phyloP scores from a whole-genome alignment of 2,888 invertebrate species.

The Tupiocoris notatus region DNA sequence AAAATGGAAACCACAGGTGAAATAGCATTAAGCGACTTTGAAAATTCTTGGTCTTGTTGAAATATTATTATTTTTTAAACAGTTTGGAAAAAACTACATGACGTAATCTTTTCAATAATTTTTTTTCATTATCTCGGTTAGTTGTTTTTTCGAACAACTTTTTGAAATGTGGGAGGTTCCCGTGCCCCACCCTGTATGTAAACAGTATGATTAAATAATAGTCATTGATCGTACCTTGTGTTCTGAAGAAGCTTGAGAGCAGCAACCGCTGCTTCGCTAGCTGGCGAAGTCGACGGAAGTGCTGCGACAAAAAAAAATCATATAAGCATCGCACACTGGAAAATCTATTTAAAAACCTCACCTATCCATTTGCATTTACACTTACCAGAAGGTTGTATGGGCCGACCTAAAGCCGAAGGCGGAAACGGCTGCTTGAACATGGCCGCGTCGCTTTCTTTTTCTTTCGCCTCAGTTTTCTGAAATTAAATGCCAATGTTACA shows the following conservation, averaged over 20 bases:
- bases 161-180: too few species aligned
- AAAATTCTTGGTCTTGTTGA: not conserved
- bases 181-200: too few species aligned
- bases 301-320: not conserved
- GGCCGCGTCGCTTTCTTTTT: conserved; percentile 5
- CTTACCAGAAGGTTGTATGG: conserved; percentile 20
- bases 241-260: conserved; percentile 26
- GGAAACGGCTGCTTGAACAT: conserved; percentile 18
- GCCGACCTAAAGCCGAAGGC: not conserved
- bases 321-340: too few species aligned
- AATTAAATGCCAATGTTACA: not conserved
- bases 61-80: too few species aligned
- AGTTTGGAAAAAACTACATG: too few species aligned
- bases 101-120: too few species aligned
- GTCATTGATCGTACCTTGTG: too few species aligned
- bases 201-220: too few species aligned
- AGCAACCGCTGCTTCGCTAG: conserved; percentile 31
- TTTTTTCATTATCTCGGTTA: too few species aligned
- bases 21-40: too few species aligned
- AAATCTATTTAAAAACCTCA: not conserved
- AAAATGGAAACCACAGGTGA: too few species aligned
- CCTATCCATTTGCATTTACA: not conserved
- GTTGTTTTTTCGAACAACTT: too few species aligned
- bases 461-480: conserved; percentile 9
- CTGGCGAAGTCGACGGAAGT: conserved; percentile 1